phyloP scores from a whole-genome alignment of 2,797 vertebrate genomes.

The Peromyscus nudipes region DNA sequence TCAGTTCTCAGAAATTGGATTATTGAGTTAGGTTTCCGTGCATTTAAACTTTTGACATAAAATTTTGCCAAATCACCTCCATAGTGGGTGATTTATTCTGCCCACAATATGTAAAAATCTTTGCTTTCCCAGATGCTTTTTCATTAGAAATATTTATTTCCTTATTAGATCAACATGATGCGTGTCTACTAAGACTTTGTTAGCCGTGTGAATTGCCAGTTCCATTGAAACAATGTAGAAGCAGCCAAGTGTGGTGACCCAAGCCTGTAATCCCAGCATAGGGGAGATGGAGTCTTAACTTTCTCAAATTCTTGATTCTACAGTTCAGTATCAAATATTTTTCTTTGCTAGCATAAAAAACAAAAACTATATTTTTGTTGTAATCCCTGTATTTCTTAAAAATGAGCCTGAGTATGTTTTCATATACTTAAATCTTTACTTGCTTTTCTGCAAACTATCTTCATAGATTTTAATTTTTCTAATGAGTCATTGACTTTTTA shows the following conservation, averaged over 20 bases:
- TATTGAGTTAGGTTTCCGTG: background rate
- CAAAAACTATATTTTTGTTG: slow-evolving; percentile 29
- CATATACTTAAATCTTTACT: background rate
- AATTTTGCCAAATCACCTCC: background rate
- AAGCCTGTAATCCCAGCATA: background rate
- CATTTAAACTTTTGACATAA: background rate
- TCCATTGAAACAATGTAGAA: background rate
- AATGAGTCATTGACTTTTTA: background rate
- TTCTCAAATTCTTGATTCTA: background rate
- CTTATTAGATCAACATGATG: background rate
- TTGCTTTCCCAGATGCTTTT: background rate
- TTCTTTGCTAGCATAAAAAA: slow-evolving; percentile 7
- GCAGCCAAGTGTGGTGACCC: background rate
- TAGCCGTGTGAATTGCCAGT: background rate
- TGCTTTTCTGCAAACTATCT: slow-evolving; percentile 12
- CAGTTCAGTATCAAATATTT: slow-evolving; percentile 11
- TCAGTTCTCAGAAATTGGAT: background rate
- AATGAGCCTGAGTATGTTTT: slow-evolving; percentile 33
- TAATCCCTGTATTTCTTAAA: slow-evolving; percentile 23
- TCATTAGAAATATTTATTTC: background rate
- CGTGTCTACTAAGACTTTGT: background rate
- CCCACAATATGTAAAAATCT: background rate
- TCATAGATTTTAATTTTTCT: slow-evolving; percentile 31
- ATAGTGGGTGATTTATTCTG: background rate
- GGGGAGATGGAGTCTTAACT: background rate